phyloP scores from a whole-genome alignment of 2,113 vertebrate genomes.

The Thamnaconus septentrionalis region DNA sequence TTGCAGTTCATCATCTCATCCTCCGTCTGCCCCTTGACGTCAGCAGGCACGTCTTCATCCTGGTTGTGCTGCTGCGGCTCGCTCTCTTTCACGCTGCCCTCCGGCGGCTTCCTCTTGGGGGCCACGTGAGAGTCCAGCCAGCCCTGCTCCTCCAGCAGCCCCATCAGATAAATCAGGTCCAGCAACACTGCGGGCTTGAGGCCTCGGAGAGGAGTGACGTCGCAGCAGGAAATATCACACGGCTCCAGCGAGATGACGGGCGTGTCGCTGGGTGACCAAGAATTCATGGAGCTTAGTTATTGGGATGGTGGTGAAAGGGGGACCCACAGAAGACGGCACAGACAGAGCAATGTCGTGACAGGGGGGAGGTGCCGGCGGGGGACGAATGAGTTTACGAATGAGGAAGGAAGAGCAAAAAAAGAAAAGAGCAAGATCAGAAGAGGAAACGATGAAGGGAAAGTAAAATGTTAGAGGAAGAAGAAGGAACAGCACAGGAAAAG shows the following conservation, averaged over 20 bases:
- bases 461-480: slow-evolving; percentile 52
- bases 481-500: slow-evolving; percentile 38
- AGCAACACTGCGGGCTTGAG: slow-evolving; percentile 74
- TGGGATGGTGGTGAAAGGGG: slow-evolving; percentile 54
- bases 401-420: slow-evolving; percentile 45
- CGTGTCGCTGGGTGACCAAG: slow-evolving; percentile 85
- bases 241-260: slow-evolving; percentile 78
- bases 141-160: slow-evolving; percentile 76
- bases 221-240: slow-evolving; percentile 67
- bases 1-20: slow-evolving; percentile 42
- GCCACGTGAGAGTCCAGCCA: slow-evolving; percentile 30
- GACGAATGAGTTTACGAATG: slow-evolving; percentile 60
- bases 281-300: slow-evolving; percentile 85
- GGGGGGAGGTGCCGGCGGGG: slow-evolving; percentile 58
- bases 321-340: slow-evolving; percentile 49
- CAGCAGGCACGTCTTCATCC: slow-evolving; percentile 64
- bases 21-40: slow-evolving; percentile 35
- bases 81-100: slow-evolving; percentile 36
- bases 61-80: slow-evolving; percentile 51
- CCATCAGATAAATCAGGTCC: slow-evolving; percentile 78
- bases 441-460: slow-evolving; percentile 56
- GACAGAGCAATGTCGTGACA: slow-evolving; percentile 70
- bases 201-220: slow-evolving; percentile 68
- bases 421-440: slow-evolving; percentile 62
- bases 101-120: slow-evolving; percentile 45